Conservation (phyloP, 2,797 vertebrate species). For the Malurus splendens region DNA sequence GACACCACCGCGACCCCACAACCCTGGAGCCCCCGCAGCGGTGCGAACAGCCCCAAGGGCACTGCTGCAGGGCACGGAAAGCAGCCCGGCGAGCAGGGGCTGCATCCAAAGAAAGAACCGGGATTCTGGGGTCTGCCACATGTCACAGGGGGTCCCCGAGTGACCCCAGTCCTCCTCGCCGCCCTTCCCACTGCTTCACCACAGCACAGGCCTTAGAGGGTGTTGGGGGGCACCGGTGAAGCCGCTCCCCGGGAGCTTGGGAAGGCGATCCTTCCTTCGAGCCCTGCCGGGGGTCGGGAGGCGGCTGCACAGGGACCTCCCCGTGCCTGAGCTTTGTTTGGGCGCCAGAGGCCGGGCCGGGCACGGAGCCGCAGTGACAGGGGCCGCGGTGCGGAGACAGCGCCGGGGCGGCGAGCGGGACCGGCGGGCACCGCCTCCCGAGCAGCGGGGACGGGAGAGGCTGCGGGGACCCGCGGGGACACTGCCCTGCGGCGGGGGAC, state of each 20-base stretch:
- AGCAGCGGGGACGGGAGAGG: not conserved
- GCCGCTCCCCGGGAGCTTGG: fast-evolving
- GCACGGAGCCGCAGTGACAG: not conserved
- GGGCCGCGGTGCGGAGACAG: not conserved
- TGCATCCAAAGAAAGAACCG: fast-evolving
- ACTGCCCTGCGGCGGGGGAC: not conserved
- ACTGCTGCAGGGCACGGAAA: fast-evolving
- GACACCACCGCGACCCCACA: fast-evolving
- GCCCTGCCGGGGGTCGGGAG: not conserved
- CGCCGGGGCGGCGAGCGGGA: not conserved
- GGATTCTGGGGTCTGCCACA: not conserved
- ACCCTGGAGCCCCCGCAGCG: fast-evolving
- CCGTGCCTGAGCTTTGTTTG: not conserved
- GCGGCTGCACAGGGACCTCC: not conserved
- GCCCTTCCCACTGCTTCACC: not conserved
- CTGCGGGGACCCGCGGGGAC: not conserved
- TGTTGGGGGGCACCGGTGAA: fast-evolving
- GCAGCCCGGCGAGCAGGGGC: not conserved
- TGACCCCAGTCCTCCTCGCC: fast-evolving
- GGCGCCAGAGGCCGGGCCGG: not conserved
- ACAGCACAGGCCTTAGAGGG: not conserved
- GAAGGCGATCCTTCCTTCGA: not conserved
- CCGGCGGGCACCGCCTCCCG: not conserved
- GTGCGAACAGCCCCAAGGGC: fast-evolving
- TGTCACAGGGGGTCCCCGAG: fast-evolving